Evolutionary conservation across 2,888 invertebrate genomes (phyloP), one percentile per base, ranked within the genome.

Genomic region (Neocrepidodera transversa): DNA sequence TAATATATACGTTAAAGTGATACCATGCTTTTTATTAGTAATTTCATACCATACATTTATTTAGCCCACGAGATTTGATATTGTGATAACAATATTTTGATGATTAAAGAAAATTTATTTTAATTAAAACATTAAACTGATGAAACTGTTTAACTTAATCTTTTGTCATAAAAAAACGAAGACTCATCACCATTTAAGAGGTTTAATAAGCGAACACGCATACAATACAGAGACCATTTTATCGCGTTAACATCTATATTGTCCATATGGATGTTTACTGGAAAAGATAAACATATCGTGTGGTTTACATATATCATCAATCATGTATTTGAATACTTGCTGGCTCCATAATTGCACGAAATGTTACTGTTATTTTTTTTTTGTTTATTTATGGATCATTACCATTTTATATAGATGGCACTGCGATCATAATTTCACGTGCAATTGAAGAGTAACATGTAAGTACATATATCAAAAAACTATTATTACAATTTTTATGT

Each of bases 231-330:
- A 48, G 14, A 11, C 56, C 60, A 28, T 63, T 63, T 55, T 63
- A 68, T 68, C 68, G 62, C 62, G 58, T 58, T 61, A 56, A 63
- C 62, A 68, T 68, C 68, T 66, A 61, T 55, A 63, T 62, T 67
- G 67, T 67, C 67, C 63, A 66, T 65, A 65, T 67, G 60, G 45
- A 53, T 67, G 68, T 69, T 66, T 66, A 64, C 67, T 63, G 58
- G 53, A 54, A 64, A 68, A 60, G 66, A 67, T 62, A 67, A 67
- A 67, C 60, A 68, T 51, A 56, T 57, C 61, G 61, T 61, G 61
- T 42, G 17, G 50, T 53, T 47, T 55, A 45, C 58, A 49, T 58
- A 49, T 54, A 55, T 50, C 57, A 64, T 62, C 60, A 62, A 64
- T 64, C 62, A 64, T 64, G 55, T 58, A 45, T 57, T 55, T 40